Base-by-base conservation (phyloP, 1,140 invertebrate species). In the Schlechtendalia chinensis region DNA sequence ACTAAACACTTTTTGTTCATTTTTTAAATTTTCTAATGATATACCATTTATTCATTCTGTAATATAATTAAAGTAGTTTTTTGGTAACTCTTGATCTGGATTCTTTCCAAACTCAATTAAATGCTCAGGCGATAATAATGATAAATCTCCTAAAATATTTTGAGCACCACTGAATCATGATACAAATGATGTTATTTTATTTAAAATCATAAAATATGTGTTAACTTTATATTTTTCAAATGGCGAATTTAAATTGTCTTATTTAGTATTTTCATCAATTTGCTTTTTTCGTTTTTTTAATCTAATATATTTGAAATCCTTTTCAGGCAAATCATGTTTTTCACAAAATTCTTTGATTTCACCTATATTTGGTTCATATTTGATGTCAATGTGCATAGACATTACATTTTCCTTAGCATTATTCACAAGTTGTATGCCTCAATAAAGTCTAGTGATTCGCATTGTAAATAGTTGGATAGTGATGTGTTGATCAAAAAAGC, bases 51-150 rank as follows among this genome's bases (percentile, higher is more conserved):
- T 61, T 27, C 59, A 61, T 61, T 61, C 59, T 61, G 24, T 2
- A 61, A 61, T 17, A 61, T 61, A 61, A 19, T 61, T 61, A 61
- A 61, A 61, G 27, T 27, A 61, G 16, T 61, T 61, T 17, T 61
- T 29, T 29, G 59, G 58, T 61, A 61, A 61, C 5, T 61, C 27
- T 61, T 61, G 24, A 14, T 61, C 59, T 0, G 59, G 14, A 61
- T 61, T 0, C 29, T 29, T 29, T 32, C 59, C 27, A 61, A 61
- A 32, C 2, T 29, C 59, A 29, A 61, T 17, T 8, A 61, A 32
- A 29, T 27, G 6, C 10, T 29, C 24, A 61, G 59, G 59, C 29
- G 27, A 61, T 1, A 61, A 2, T 61, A 61, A 61, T 17, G 27
- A 0, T 61, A 61, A 61, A 17, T 61, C 27, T 61, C 29, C 19